Percentiles rank a stretch among this genome's conserved stretches.
Evolutionary conservation across 1,140 invertebrate genomes (phyloP).

Genomic region (Tetramorium alpestre): DNA sequence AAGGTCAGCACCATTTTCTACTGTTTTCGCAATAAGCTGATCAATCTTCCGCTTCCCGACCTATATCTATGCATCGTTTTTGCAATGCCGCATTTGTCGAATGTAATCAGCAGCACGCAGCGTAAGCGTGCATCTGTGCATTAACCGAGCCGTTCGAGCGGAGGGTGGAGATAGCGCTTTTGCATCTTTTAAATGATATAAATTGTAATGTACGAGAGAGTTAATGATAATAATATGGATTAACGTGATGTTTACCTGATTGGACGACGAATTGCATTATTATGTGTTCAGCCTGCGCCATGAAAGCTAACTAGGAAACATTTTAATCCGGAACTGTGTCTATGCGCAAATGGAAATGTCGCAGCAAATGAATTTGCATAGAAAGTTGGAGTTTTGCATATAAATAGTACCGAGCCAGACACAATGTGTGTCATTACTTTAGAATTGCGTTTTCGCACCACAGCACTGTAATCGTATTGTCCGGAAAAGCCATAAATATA

Average conservation of each 20-base stretch:
- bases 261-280: constrained; percentile 39
- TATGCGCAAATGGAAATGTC: constrained; percentile 60
- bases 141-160: not conserved
- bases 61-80: constrained; percentile 19
- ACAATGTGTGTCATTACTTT: constrained; percentile 63
- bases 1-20: constrained; percentile 48
- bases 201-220: not conserved
- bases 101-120: not conserved
- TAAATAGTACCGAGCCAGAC: constrained; percentile 49
- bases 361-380: constrained; percentile 62
- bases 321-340: constrained; percentile 59
- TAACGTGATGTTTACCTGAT: constrained; percentile 43
- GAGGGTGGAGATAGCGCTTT: not conserved
- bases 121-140: too few species aligned
- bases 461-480: constrained; percentile 55
- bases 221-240: constrained; percentile 24
- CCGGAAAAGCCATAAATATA: constrained; percentile 56
- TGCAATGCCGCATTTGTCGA: not conserved
- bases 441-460: constrained; percentile 51
- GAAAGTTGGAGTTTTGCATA: constrained; percentile 62
- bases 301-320: constrained; percentile 57
- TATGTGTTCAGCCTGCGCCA: constrained; percentile 41
- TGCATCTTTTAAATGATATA: not conserved
- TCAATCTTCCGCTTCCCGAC: not conserved
- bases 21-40: constrained; percentile 53